These are phyloP conservation scores for Muraenolepis orangiensis DNA, from an alignment of 2,797 vertebrate genomes.

Conservation along the genomic window DNA sequence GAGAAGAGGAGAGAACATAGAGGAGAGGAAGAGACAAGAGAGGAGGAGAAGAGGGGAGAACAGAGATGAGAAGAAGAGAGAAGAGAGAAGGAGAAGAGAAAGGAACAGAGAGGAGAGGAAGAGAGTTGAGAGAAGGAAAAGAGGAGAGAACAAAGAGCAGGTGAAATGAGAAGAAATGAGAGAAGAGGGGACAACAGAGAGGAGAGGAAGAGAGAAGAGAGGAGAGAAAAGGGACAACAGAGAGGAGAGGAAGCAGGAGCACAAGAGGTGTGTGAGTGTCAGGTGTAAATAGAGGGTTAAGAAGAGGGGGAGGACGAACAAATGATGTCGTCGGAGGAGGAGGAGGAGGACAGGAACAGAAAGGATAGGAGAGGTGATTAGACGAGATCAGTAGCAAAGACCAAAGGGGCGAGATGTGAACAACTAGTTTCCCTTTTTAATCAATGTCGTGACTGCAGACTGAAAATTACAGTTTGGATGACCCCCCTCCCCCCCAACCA, in stretches of 20 bases:
- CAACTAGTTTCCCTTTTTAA: conserved; percentile 29
- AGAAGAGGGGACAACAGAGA: too few species aligned
- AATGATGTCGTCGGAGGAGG: too few species aligned
- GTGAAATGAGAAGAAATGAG: too few species aligned
- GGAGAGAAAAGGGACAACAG: not conserved
- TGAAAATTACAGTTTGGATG: conserved; percentile 30
- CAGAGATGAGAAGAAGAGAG: not conserved
- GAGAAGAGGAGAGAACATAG: too few species aligned
- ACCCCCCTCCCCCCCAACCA: too few species aligned
- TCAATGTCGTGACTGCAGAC: conserved; percentile 31
- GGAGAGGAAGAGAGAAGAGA: too few species aligned
- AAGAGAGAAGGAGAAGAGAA: not conserved
- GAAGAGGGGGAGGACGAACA: not conserved
- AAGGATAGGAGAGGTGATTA: not conserved
- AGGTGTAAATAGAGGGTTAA: not conserved
- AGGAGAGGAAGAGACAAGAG: too few species aligned
- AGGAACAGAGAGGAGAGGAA: not conserved
- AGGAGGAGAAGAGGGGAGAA: not conserved
- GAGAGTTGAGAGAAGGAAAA: not conserved
- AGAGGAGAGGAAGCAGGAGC: not conserved
- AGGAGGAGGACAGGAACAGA: not conserved
- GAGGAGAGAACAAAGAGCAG: too few species aligned
- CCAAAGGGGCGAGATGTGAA: not conserved
- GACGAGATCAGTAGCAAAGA: not conserved
- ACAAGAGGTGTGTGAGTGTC: not conserved